Base-by-base conservation (phyloP, 2,113 vertebrate species). In the Aviceda subcristata region DNA sequence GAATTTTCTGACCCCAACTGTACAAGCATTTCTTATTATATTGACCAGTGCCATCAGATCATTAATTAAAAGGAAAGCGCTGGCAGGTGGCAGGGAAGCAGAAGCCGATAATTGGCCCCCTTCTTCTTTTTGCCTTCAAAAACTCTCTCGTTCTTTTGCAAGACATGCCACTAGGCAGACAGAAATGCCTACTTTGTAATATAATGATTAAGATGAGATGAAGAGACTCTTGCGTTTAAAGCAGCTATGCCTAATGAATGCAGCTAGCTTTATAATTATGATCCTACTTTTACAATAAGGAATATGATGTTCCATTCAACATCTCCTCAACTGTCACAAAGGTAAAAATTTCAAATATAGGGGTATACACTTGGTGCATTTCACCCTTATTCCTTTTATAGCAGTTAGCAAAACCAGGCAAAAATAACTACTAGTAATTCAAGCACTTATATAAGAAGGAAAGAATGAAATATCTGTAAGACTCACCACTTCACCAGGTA, bases 121-220 rank as follows among this genome's bases (percentile, higher is more conserved):
- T 99, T 99, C 99, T 99, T 98, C 98, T 98, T 93, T 97, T 96
- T 98, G 97, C 98, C 98, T 98, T 98, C 98, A 98, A 98, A 98
- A 98, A 97, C 98, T 98, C 97, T 95, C 98, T 98, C 97, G 93
- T 98, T 98, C 97, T 97, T 98, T 98, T 98, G 98, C 98, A 98
- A 99, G 98, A 99, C 98, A 98, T 99, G 99, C 99, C 99, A 99
- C 98, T 98, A 98, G 99, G 99, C 99, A 99, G 99, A 99, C 99
- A 99, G 98, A 98, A 98, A 98, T 98, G 98, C 98, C 98, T 98
- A 98, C 99, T 99, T 98, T 98, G 98, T 99, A 98, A 99, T 98
- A 98, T 99, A 99, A 99, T 99, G 99, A 99, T 99, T 99, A 99
- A 98, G 98, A 99, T 98, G 98, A 99, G 98, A 99, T 99, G 99